Evolutionary conservation across 2,888 invertebrate species (phyloP), one percentile per base, ranked within the genome.

Genomic region (Rhingia rostrata): DNA sequence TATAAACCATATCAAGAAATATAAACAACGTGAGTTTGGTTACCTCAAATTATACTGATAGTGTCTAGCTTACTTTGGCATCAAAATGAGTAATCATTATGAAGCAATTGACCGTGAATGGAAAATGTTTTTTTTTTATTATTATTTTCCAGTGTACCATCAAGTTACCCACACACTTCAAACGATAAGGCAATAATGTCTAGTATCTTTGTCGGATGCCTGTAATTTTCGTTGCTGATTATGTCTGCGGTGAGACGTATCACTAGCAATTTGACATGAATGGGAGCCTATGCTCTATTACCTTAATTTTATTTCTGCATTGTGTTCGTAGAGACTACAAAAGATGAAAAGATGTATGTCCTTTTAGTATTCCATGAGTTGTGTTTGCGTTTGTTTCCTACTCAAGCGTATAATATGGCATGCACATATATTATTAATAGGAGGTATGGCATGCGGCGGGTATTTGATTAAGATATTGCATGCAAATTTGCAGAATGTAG

Each of bases 211-310:
- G 56, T 33, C 37, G 14, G 3, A 6, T 12, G 32, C 37, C 41
- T 66, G 37, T 75, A 67, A 75, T 75, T 75, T 66, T 9, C 60
- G 4, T 9, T 60, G 4, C 9, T 60, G 58, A 75, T 67, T 60
- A 30, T 51, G 74, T 6, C 49, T 58, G 6, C 14, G 2, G 22
- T 66, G 47, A 58, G n/a, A 22, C 37, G 12, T 64, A 39, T 73
- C 30, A 12, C 9, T 37, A 41, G 0, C 41, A 53, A 37, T 58
- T 10, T 10, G 4, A 45, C n/a, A 64, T 64, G 39, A 49, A 49
- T 56, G 49, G 39, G 45, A 12, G 43, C 12, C 49, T 30, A 22
- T 3, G 53, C 53, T 33, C n/a, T 0, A 43, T 43, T 6, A 12
- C 5, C 6, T n/a, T 43, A 45, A 45, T 14, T 22, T 22, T 22